Conservation (phyloP, 1,140 invertebrate genomes). For the Aphis gossypii region DNA sequence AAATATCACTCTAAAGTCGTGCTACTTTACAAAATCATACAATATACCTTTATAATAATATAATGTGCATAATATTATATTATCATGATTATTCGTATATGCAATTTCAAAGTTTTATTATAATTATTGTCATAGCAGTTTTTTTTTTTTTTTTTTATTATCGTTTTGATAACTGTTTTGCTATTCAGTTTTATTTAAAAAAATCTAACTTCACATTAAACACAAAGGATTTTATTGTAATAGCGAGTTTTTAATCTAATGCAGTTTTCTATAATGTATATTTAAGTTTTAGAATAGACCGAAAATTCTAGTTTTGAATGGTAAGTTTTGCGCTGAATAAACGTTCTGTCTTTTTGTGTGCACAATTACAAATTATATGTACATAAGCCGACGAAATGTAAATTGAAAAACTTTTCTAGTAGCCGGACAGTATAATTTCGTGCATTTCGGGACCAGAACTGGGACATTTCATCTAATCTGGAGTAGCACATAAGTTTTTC, state of each 20-base stretch:
- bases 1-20: background rate
- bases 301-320: background rate
- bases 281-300: background rate
- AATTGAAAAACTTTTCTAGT: slow-evolving; percentile 9
- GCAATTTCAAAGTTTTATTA: background rate
- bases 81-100: background rate
- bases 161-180: background rate
- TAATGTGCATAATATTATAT: background rate
- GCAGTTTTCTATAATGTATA: background rate
- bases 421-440: background rate
- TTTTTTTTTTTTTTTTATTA: background rate
- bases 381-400: background rate
- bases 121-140: background rate
- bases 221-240: background rate
- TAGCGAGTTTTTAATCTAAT: background rate
- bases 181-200: background rate
- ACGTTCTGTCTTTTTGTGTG: background rate
- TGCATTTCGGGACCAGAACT: background rate
- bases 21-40: background rate
- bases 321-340: background rate
- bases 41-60: background rate
- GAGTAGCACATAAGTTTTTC: background rate
- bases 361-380: background rate
- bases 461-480: background rate
- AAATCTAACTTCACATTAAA: background rate